Conservation (phyloP, 2,888 invertebrate genomes). For the Pherbina coryleti region DNA sequence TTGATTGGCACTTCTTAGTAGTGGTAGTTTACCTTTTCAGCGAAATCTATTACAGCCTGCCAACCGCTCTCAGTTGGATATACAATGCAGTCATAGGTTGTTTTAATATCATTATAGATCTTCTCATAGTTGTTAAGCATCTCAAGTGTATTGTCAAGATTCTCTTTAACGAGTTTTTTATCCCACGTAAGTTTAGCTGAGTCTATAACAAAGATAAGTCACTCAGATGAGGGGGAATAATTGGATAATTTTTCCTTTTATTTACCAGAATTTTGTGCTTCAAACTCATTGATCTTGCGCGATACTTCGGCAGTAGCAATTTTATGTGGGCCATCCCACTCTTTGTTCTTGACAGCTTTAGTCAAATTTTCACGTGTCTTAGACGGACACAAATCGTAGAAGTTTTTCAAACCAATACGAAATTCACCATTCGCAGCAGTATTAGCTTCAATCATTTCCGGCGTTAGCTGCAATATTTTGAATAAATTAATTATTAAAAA, state of each 20-base stretch:
- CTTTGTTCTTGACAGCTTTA: slow-evolving; percentile 82
- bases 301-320: slow-evolving; percentile 82
- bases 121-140: slow-evolving; percentile 86
- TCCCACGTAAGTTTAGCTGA: slow-evolving; percentile 72
- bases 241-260: slow-evolving; percentile 4
- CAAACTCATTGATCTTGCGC: slow-evolving; percentile 82
- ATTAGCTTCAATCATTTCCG: slow-evolving; percentile 71
- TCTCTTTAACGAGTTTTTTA: slow-evolving; percentile 89
- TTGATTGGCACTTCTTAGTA: too few relatives aligned
- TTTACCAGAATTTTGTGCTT: slow-evolving; percentile 74
- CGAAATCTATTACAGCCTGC: slow-evolving; percentile 71
- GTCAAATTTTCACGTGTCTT: slow-evolving; percentile 85
- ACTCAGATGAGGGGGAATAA: neutral
- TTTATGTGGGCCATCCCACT: slow-evolving; percentile 89
- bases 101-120: slow-evolving; percentile 88
- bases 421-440: slow-evolving; percentile 83
- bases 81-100: slow-evolving; percentile 92
- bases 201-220: slow-evolving; percentile 55
- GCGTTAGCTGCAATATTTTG: slow-evolving; percentile 55
- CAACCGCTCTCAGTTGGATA: slow-evolving; percentile 93
- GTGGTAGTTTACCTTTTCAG: slow-evolving; percentile 63
- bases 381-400: slow-evolving; percentile 88
- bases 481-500: neutral
- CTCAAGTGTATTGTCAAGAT: slow-evolving; percentile 88
- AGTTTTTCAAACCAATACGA: slow-evolving; percentile 88